Percentiles rank a stretch among this genome's conserved stretches.
phyloP scores from a whole-genome alignment of 2,797 vertebrate species.

The Sebastes jordani region DNA sequence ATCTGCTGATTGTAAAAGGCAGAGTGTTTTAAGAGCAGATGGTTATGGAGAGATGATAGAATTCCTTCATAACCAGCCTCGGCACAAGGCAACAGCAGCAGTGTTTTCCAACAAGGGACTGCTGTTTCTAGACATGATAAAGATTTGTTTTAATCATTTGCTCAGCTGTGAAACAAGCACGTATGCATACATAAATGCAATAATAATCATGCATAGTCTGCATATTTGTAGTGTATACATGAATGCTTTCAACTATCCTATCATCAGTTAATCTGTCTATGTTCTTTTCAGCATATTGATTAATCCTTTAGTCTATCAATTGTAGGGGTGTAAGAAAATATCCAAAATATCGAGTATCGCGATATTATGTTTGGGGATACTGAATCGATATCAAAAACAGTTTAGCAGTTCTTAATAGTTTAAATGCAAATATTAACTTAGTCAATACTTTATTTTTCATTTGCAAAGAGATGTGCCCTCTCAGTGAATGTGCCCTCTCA shows the following conservation, averaged over 20 bases:
- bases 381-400: too few relatives aligned
- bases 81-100: slow-evolving; percentile 12
- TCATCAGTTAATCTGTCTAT: not conserved
- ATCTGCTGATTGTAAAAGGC: slow-evolving; percentile 66
- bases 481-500: too few relatives aligned
- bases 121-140: not conserved
- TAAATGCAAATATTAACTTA: not conserved
- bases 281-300: not conserved
- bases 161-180: not conserved
- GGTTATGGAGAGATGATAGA: slow-evolving; percentile 56
- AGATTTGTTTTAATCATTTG: not conserved
- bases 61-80: slow-evolving; percentile 40
- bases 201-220: not conserved
- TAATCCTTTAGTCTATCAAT: not conserved
- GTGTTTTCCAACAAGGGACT: slow-evolving; percentile 16
- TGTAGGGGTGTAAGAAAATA: not conserved
- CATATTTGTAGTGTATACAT: not conserved
- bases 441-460: too few relatives aligned
- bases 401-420: too few relatives aligned
- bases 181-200: not conserved
- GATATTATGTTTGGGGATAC: too few relatives aligned
- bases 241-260: not conserved
- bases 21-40: slow-evolving; percentile 67
- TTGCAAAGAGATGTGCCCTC: too few relatives aligned
- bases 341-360: too few relatives aligned